phyloP scores from a whole-genome alignment of 64 coral and sea anemone genomes.

The Hydrozoanthus tunicans region DNA sequence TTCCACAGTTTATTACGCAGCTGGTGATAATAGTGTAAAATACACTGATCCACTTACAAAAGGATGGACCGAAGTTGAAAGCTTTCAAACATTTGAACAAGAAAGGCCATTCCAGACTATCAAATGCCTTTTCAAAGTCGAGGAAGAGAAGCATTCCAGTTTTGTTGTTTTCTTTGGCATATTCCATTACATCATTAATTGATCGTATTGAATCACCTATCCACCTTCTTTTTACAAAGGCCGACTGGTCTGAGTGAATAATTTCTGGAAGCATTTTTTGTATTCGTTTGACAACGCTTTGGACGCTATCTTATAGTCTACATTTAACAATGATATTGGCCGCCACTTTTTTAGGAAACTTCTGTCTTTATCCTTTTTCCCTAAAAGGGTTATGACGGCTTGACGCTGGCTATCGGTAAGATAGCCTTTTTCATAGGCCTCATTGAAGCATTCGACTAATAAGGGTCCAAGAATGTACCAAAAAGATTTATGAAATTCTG shows the following conservation, averaged over 20 bases:
- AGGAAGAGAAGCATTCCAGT: not conserved
- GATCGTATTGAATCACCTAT: not conserved
- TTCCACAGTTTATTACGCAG: conserved; percentile 44
- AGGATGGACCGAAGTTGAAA: conserved; percentile 24
- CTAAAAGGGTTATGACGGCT: conserved; percentile 3
- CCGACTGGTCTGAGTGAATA: not conserved
- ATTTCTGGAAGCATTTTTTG: conserved; percentile 36
- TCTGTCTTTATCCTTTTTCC: conserved; percentile 30
- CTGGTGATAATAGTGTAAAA: not conserved
- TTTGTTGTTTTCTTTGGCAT: not conserved
- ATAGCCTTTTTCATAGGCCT: not conserved
- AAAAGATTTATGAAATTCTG: conserved; percentile 17
- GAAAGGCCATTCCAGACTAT: not conserved
- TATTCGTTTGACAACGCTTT: conserved; percentile 38
- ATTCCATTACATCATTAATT: not conserved
- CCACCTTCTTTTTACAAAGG: not conserved
- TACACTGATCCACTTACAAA: conserved; percentile 17
- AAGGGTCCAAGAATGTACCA: not conserved
- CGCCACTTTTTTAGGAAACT: not conserved
- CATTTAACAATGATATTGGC: not conserved
- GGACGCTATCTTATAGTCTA: conserved; percentile 5
- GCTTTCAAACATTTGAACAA: conserved; percentile 8
- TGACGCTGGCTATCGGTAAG: conserved; percentile 4
- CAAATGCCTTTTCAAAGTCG: too few species aligned
- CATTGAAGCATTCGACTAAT: not conserved